Conservation (phyloP, 2,888 invertebrate genomes). For the Caenorhabditis auriculariae region DNA sequence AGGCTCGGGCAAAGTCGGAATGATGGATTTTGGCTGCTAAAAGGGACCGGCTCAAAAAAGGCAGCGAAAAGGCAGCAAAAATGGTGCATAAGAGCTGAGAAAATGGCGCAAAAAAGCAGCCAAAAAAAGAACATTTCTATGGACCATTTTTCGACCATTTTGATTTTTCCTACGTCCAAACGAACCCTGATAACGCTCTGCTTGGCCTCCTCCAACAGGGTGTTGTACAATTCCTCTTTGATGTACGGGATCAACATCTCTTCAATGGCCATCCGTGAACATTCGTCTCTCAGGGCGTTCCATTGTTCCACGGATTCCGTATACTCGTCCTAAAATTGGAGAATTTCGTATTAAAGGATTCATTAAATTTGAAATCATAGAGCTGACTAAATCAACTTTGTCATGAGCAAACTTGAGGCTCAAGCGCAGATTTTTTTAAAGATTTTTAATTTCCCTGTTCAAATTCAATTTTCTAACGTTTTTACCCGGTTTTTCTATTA, state of each 20-base stretch:
- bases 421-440: no score
- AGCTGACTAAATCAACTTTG: no score
- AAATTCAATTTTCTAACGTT: not conserved
- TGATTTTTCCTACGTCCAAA: not conserved
- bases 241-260: slow-evolving; percentile 87
- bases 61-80: no score
- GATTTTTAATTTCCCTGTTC: not conserved
- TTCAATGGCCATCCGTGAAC: slow-evolving; percentile 79
- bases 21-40: no score
- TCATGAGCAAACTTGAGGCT: no score
- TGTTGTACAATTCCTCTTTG: slow-evolving; percentile 79
- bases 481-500: not conserved
- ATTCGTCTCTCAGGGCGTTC: slow-evolving; percentile 85
- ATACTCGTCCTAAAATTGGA: slow-evolving; percentile 44
- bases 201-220: slow-evolving; percentile 82
- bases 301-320: slow-evolving; percentile 72
- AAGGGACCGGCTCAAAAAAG: no score
- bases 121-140: slow-evolving; percentile 4
- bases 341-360: no score
- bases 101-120: not conserved
- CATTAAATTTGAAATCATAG: no score
- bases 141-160: no score
- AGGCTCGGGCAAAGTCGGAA: no score
- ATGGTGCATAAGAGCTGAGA: no score
- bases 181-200: slow-evolving; percentile 65